Base-by-base conservation (phyloP, 2,888 invertebrate genomes). In the Idaea dimidiata region DNA sequence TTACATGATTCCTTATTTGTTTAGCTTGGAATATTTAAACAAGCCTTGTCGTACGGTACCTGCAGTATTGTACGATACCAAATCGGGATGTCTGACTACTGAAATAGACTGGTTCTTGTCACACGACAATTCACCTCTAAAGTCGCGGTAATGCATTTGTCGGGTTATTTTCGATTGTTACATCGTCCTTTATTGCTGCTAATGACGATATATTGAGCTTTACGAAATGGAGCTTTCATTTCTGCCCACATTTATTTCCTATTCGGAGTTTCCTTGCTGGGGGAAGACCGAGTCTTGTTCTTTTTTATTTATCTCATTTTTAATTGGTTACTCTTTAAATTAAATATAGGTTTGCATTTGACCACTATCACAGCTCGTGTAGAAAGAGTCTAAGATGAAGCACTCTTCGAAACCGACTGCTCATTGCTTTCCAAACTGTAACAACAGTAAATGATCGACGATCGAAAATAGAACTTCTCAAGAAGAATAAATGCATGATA, bases 71-170 rank as follows among this genome's bases (percentile, higher is more conserved):
- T 77, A 78, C 77, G 77, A 78, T 66, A 69, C 74, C 74, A 71
- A 81, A 82, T 78, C 77, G 78, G 77, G 77, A 80, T 76, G 74
- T 74, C 72, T 76, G 71, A 73, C 66, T 74, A 75, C 77, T 76
- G 77, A 79, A 82, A 84, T 84, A 84, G 74, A 77, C 66, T 63
- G 69, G 69, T 71, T 71, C 76, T 74, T 78, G 76, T 81, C 81
- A 77, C 78, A 78, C 76, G 79, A 78, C 79, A 79, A 78, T 82
- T 78, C 74, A 75, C 73, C 76, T 74, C 73, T 75, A 76, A 72
- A 76, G 74, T 72, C 69, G 63, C 67, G 61, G 63, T 62, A 64
- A 62, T 69, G 62, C 63, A 66, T 66, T 59, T 58, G 67, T 53
- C 61, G 60, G 43, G 63, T 63, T 69, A 67, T 71, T 69, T 65